phyloP scores from a whole-genome alignment of 2,888 invertebrate genomes.

The Eupithecia exiguata region DNA sequence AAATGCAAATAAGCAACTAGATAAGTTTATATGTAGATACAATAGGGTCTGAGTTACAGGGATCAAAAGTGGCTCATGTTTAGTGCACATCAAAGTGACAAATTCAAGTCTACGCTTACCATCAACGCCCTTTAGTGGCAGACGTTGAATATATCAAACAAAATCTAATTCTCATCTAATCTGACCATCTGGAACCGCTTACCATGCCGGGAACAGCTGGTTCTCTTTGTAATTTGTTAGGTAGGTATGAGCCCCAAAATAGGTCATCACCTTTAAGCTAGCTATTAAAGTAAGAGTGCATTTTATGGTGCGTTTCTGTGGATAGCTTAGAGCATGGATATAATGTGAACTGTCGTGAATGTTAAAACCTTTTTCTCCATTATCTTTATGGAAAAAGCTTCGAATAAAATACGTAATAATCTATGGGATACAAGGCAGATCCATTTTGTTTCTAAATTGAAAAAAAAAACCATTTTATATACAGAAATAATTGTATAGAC shows the following conservation, averaged over 20 bases:
- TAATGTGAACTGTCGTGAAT: no score
- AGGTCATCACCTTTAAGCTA: no score
- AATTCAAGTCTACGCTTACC: background rate
- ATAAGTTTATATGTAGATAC: background rate
- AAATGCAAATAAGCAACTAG: background rate
- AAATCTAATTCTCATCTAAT: slow-evolving; percentile 64
- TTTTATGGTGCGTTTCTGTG: no score
- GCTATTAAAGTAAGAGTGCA: no score
- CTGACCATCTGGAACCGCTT: slow-evolving; percentile 39
- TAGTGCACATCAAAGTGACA: background rate
- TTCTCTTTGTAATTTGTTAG: background rate
- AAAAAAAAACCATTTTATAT: no score
- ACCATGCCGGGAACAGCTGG: slow-evolving; percentile 14
- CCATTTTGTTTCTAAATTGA: no score
- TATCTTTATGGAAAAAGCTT: no score
- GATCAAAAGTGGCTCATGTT: background rate
- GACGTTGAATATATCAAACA: slow-evolving; percentile 49
- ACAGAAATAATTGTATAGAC: no score
- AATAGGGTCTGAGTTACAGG: background rate
- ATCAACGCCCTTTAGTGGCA: slow-evolving; percentile 35
- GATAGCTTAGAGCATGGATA: no score
- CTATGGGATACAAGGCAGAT: no score
- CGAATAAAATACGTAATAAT: no score
- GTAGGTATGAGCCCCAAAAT: background rate
- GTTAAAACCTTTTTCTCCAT: no score